phyloP scores from a whole-genome alignment of 2,797 vertebrate genomes.

The Pitangus sulphuratus region DNA sequence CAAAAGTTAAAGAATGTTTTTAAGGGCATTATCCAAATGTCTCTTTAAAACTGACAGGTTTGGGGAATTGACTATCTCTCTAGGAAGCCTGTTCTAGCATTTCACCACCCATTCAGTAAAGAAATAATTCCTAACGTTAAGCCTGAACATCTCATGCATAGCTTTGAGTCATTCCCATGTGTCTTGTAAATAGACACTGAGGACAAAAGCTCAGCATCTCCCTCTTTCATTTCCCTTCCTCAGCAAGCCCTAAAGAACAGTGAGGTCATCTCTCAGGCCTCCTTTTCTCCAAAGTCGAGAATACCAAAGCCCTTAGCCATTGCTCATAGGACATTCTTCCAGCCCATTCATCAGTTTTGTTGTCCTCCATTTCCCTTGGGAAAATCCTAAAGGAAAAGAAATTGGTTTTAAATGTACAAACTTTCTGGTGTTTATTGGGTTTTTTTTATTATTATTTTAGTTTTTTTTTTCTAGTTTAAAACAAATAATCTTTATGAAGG shows the following conservation, averaged over 20 bases:
- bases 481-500: not conserved
- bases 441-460: not conserved
- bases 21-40: not conserved
- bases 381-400: not conserved
- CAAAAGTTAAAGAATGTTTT: not conserved
- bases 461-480: not conserved
- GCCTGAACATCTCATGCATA: not conserved
- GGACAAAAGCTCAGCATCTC: not conserved
- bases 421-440: not conserved
- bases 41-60: not conserved
- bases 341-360: not conserved
- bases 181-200: not conserved
- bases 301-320: not conserved
- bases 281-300: not conserved
- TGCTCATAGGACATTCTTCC: rapidly evolving
- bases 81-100: not conserved
- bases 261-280: not conserved
- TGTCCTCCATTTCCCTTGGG: not conserved
- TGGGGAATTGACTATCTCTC: not conserved
- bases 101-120: not conserved
- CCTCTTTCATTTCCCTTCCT: not conserved
- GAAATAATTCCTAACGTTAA: not conserved
- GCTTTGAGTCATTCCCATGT: not conserved
- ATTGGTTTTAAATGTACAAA: rapidly evolving
- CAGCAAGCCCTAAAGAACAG: not conserved